Evolutionary conservation across 2,113 vertebrate genomes (phyloP), one percentile per base, ranked within the genome.

Genomic region (Nothoprocta perdicaria): DNA sequence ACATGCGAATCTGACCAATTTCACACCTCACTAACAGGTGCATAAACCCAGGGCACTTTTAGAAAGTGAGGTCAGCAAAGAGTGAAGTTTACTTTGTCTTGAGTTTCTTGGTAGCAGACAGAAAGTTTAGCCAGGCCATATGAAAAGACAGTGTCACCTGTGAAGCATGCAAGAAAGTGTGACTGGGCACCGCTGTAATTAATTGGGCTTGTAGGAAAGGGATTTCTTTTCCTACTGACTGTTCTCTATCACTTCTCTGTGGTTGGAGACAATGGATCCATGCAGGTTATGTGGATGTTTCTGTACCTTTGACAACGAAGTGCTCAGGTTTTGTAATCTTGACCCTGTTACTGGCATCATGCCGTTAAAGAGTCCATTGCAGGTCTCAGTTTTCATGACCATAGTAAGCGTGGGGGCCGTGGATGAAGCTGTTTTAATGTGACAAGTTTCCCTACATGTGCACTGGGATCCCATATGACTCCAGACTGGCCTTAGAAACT

Each of bases 1-100:
- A 67, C 19, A 41, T 45, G 14, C 90, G 62, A 46, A n/a, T 33
- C 55, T 62, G 12, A 46, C 15, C 33, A 9, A 3, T 71, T 94
- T 95, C 84, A 77, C n/a, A 77, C 74, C 84, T 83, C 82, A 74
- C 29, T 82, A 83, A 69, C 61, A 77, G 53, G 41, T 92, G 9
- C 67, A 71, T 86, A 94, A 95, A 92, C 33, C 27, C 65, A 67
- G 5, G 71, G 31, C 2, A 12, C 41, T 93, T 90, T 75, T 89
- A 69, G 67, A 90, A 93, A 89, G 43, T 24, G 88, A 74, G 38
- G 91, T 93, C 78, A 40, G 14, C 38, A 38, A 89, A 92, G 71
- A 73, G 43, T 50, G 12, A 93, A 77, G 61, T 96, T 96, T 95
- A 88, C 80, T 95, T 92, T 95, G 45, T 75, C 29, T 41, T 81